phyloP scores from a whole-genome alignment of 2,888 invertebrate genomes.

The Cerceris ruficornis region DNA sequence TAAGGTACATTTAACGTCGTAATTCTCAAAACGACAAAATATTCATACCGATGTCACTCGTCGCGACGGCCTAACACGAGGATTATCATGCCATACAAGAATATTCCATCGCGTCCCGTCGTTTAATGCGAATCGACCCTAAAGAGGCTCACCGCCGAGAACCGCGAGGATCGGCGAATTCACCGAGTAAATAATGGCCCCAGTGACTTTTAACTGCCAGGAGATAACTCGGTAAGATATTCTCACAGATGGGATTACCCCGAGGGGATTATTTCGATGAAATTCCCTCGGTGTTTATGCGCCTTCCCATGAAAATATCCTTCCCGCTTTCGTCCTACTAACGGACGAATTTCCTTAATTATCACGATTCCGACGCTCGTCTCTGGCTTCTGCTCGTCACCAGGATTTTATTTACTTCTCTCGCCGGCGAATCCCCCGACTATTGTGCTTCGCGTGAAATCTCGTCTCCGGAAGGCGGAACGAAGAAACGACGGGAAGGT shows the following conservation, averaged over 20 bases:
- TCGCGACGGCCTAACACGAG: no score
- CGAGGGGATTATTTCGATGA: constrained; percentile 39
- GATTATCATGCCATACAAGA: no score
- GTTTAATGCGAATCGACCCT: no score
- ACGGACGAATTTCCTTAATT: constrained; percentile 46
- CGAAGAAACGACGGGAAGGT: no score
- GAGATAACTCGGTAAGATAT: constrained; percentile 30
- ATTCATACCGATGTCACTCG: no score
- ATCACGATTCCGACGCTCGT: constrained; percentile 15
- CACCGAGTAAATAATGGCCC: constrained; percentile 38
- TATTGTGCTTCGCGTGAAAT: no score
- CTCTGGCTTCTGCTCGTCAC: not conserved
- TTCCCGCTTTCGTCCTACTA: constrained; percentile 1
- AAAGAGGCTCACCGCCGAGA: constrained; percentile 2
- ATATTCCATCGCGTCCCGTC: no score
- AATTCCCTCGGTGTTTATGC: constrained; percentile 30
- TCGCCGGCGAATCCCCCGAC: not conserved
- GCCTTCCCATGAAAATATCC: constrained; percentile 13
- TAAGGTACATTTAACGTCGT: no score
- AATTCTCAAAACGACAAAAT: no score
- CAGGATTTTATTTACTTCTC: not conserved
- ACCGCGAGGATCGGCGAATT: not conserved
- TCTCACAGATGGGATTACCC: constrained; percentile 7
- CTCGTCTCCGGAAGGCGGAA: no score
- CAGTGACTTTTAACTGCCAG: constrained; percentile 27